Evolutionary conservation across 2,797 vertebrate species (phyloP).

Genomic region (Synanceia verrucosa): DNA sequence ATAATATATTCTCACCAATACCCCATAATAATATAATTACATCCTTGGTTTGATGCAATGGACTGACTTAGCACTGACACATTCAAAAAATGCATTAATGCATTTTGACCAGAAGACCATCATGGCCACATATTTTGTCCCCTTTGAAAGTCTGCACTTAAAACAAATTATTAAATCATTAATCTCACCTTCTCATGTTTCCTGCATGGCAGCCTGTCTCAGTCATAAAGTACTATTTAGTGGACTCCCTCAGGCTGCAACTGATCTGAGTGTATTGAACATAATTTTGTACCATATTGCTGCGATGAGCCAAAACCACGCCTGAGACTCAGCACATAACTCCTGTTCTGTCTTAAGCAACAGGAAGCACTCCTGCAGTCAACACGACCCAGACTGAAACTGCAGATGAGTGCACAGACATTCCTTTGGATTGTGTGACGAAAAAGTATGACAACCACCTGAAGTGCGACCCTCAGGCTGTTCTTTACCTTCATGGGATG

Average conservation of each 20-base stretch:
- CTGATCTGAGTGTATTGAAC: not conserved
- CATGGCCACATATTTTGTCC: not conserved
- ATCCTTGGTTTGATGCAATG: not conserved
- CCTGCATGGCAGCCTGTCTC: not conserved
- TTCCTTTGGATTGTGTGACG: conserved; percentile 2
- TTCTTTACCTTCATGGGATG: not conserved
- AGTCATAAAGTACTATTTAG: not conserved
- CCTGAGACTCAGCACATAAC: not conserved
- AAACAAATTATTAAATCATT: not conserved
- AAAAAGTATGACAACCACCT: not conserved
- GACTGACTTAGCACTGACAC: not conserved
- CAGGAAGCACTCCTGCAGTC: not conserved
- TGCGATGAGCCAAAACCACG: not conserved
- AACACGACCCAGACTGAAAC: not conserved
- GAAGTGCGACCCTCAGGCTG: not conserved
- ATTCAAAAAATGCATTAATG: too few species aligned
- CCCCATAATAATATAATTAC: not conserved
- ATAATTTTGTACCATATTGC: not conserved
- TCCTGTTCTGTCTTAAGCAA: conserved; percentile 1
- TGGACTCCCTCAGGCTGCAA: not conserved
- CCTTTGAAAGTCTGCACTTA: not conserved
- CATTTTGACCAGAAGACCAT: not conserved
- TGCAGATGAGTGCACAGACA: not conserved
- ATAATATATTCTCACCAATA: not conserved
- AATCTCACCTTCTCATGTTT: not conserved